These are phyloP conservation scores for Xestoiulus laeticollis DNA, from an alignment of 2,888 invertebrate species.

Conservation along the genomic window DNA sequence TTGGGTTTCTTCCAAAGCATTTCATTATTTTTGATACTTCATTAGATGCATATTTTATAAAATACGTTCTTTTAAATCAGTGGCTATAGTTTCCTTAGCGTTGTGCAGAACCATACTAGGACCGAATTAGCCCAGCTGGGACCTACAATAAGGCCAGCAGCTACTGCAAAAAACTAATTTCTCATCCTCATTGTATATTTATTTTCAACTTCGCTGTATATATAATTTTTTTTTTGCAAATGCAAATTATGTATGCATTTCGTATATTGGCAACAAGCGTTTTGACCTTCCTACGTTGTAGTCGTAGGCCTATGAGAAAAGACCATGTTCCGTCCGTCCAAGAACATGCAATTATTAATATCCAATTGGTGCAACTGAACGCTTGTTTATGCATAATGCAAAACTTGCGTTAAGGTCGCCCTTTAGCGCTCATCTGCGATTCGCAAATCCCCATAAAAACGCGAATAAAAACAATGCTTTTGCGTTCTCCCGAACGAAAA, in stretches of 20 bases:
- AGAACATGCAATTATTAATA: neutral
- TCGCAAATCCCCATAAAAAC: neutral
- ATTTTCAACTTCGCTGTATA: neutral
- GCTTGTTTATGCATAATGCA: neutral
- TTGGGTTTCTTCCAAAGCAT: too few species aligned
- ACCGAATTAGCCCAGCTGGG: too few species aligned
- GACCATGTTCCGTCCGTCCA: neutral
- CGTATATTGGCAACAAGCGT: too few species aligned
- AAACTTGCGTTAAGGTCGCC: neutral
- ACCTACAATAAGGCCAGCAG: too few species aligned
- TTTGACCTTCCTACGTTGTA: too few species aligned
- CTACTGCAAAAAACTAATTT: neutral
- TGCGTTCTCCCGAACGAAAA: neutral
- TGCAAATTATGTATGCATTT: too few species aligned
- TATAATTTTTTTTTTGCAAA: too few species aligned
- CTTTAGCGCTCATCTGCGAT: neutral
- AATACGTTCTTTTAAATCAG: too few species aligned
- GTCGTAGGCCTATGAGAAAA: neutral
- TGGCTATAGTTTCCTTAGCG: too few species aligned
- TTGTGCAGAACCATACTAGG: too few species aligned
- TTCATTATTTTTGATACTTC: too few species aligned
- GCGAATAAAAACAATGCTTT: neutral
- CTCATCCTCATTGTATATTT: neutral
- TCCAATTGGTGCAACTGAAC: neutral
- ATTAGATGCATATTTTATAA: too few species aligned